Percentiles rank a stretch among this genome's conserved stretches.
Conservation (phyloP, 53 echinoderm and acorn worm genomes). For the Echinometra lucunter region DNA sequence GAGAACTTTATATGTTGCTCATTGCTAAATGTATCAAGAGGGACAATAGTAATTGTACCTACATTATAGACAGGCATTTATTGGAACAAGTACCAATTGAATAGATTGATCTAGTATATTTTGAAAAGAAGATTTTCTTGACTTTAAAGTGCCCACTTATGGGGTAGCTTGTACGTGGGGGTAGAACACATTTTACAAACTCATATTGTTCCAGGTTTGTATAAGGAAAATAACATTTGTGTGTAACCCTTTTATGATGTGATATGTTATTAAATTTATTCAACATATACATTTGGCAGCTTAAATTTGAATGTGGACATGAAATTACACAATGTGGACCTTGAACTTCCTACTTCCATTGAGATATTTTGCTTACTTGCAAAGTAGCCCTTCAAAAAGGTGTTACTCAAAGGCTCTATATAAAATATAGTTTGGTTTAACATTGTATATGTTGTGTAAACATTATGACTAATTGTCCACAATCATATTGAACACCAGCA, state of each 20-base stretch:
- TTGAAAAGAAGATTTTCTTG: neutral
- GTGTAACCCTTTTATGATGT: neutral
- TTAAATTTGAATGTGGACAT: neutral
- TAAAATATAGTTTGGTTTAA: neutral
- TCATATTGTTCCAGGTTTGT: neutral
- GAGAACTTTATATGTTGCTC: no score
- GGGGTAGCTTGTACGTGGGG: neutral
- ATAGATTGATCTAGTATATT: neutral
- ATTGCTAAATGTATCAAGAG: no score
- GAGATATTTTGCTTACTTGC: neutral
- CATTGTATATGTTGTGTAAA: constrained; percentile 6
- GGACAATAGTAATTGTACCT: no score
- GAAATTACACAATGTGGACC: neutral
- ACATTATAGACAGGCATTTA: no score
- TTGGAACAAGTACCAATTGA: no score
- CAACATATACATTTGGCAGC: neutral
- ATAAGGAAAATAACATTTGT: neutral
- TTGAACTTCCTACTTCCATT: neutral
- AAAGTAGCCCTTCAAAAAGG: neutral
- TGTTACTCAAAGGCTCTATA: neutral
- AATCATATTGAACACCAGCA: constrained; percentile 17
- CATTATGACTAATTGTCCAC: neutral
- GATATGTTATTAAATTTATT: neutral
- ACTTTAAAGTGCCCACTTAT: neutral
- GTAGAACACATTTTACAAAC: neutral